Percentiles rank a stretch among this genome's conserved stretches.
Conservation (phyloP, 1,140 invertebrate genomes). For the Temnothorax curvispinosus region DNA sequence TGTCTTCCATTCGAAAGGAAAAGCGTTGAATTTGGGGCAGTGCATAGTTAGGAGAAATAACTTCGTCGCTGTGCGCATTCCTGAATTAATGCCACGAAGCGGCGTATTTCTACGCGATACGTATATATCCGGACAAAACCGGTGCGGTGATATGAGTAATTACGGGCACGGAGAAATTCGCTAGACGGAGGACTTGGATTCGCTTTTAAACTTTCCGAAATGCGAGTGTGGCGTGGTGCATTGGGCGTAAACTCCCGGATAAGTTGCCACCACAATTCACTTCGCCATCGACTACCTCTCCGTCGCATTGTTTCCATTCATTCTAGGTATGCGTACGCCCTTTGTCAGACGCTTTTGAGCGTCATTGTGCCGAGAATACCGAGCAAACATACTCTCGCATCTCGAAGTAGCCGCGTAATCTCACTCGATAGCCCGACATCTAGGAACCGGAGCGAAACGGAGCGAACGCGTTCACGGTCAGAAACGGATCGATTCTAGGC, state of each 20-base stretch:
- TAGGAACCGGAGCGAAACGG: slow-evolving; percentile 45
- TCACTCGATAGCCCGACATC: slow-evolving; percentile 62
- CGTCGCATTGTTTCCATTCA: slow-evolving; percentile 71
- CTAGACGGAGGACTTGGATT: slow-evolving; percentile 64
- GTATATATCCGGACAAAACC: slow-evolving; percentile 11
- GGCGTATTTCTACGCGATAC: slow-evolving; percentile 6
- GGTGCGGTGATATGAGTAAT: slow-evolving; percentile 27
- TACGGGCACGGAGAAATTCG: slow-evolving; percentile 60
- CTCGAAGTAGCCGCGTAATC: slow-evolving; percentile 60
- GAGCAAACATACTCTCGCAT: slow-evolving; percentile 65
- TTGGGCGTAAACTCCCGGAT: slow-evolving; percentile 68
- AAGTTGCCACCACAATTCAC: slow-evolving; percentile 67
- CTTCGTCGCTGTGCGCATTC: not conserved
- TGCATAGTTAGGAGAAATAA: not conserved
- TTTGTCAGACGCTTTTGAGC: slow-evolving; percentile 68
- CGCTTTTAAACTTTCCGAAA: slow-evolving; percentile 72
- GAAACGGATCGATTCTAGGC: not conserved
- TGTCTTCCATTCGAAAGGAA: slow-evolving; percentile 20
- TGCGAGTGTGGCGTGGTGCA: slow-evolving; percentile 47
- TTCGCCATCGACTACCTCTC: slow-evolving; percentile 60
- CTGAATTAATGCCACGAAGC: slow-evolving; percentile 13
- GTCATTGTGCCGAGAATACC: slow-evolving; percentile 67
- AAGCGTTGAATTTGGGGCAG: slow-evolving; percentile 6
- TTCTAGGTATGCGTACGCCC: slow-evolving; percentile 65
- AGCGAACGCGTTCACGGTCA: not conserved